Percentiles rank a stretch among this genome's conserved stretches.
Evolutionary conservation across 2,797 vertebrate species (phyloP).

Genomic region (Carcharodon carcharias): DNA sequence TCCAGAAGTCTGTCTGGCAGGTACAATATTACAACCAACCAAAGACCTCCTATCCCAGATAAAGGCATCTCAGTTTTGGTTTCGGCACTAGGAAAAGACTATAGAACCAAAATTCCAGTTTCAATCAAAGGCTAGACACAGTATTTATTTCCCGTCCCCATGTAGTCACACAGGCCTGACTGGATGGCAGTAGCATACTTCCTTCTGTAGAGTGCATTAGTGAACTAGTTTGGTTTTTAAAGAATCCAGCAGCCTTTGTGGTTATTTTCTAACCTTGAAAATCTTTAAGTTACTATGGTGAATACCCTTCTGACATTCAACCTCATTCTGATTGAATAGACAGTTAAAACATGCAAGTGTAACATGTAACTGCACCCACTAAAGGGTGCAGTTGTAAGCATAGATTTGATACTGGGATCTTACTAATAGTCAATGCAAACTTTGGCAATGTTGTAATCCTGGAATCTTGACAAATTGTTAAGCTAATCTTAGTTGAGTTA

Average conservation of each 20-base stretch:
- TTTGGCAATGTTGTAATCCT: background rate
- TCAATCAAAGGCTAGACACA: background rate
- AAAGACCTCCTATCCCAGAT: background rate
- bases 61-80: background rate
- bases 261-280: no score
- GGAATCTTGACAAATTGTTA: no score
- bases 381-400: background rate
- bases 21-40: background rate
- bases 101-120: background rate
- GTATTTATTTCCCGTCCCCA: background rate
- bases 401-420: background rate
- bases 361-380: no score
- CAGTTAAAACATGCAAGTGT: background rate
- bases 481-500: no score
- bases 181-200: background rate
- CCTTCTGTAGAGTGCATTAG: background rate
- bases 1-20: no score
- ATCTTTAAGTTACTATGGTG: no score
- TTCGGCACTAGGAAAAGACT: background rate
- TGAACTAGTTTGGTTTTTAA: background rate
- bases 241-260: background rate
- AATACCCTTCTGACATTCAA: background rate
- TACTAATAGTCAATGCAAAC: background rate
- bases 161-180: background rate
- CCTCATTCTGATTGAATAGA: background rate